A percentile compares a stretch with the other conserved stretches of the same genome.
phyloP scores from a whole-genome alignment of 2,113 vertebrate genomes.

The Coregonus clupeaformis region DNA sequence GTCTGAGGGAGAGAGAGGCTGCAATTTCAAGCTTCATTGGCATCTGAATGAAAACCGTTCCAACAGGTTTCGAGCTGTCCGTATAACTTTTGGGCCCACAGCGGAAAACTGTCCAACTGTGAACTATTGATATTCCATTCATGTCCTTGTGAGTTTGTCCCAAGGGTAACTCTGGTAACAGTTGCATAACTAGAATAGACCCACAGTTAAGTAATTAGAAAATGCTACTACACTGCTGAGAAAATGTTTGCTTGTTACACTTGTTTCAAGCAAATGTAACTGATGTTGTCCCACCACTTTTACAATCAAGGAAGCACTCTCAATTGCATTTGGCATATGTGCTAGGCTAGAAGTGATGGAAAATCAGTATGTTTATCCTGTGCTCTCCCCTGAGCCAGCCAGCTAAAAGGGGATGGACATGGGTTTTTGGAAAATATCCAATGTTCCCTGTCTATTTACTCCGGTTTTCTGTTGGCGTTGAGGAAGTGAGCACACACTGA shows the following conservation, averaged over 20 bases:
- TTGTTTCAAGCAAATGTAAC: background rate
- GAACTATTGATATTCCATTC: conserved; percentile 49
- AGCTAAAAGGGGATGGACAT: background rate
- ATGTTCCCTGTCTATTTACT: background rate
- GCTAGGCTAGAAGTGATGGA: background rate
- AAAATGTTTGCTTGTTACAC: conserved; percentile 1
- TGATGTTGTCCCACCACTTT: conserved; percentile 4
- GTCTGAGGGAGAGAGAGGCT: background rate
- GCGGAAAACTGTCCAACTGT: conserved; percentile 3
- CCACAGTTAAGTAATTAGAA: background rate
- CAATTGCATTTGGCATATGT: background rate
- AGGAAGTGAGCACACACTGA: no score
- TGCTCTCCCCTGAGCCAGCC: background rate
- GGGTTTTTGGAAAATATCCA: background rate
- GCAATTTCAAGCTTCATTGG: conserved; percentile 38
- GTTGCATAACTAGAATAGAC: conserved; percentile 8
- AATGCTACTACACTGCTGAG: background rate
- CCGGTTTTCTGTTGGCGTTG: background rate
- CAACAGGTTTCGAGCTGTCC: conserved; percentile 20
- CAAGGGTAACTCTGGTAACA: conserved; percentile 13
- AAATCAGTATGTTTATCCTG: conserved; percentile 28
- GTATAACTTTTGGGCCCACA: conserved; percentile 19
- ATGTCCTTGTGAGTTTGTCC: conserved; percentile 17
- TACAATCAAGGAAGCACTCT: background rate
- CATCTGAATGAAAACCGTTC: conserved; percentile 52